Evolutionary conservation across 2,797 vertebrate species (phyloP), one percentile per base, ranked within the genome.

Genomic region (Leptodactylus fallax): DNA sequence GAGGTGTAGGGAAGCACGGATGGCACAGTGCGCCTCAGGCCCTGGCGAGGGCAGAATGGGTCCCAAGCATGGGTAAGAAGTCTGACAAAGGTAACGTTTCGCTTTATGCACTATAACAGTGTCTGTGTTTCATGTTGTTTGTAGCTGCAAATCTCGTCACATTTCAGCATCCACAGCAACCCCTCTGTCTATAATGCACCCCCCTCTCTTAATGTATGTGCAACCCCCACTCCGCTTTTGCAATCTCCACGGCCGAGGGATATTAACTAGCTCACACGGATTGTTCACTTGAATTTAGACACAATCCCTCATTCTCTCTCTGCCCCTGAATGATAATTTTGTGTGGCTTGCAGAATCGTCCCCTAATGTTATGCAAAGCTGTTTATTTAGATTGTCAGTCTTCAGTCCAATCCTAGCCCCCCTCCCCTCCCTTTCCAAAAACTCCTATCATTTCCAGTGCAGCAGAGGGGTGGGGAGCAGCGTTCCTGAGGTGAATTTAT

Each of bases 311-410:
- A 58, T 87, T 87, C 72, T 83, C 14, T 17, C 27, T 79, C 72
- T 51, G 47, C 72, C 60, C 72, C 58, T 78, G 87, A 87, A 87
- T 83, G 87, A 83, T 83, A 71, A 87, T 83, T 79, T 27, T 79
- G 76, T 84, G 74, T 36, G 79, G 56, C 78, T 76, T 67, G 65
- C 45, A 55, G 65, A 74, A 63, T 84, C 53, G 67, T 85, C 65
- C 56, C 17, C 76, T 88, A 85, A 88, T 88, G 77, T 83, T 85
- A 85, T 88, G 87, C 83, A 88, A 88, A 88, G 87, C 87, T 88
- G 83, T 85, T 85, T 88, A 81, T 88, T 88, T 88, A 79, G 87
- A 72, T 80, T 80, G 81, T 86, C 55, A 71, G 71, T 58, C 60
- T 78, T 69, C 61, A 25, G 16, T 72, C n/a, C 60, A 72, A 56